Base-by-base conservation (phyloP, 2,888 invertebrate genomes). In the Lumbricus terrestris region DNA sequence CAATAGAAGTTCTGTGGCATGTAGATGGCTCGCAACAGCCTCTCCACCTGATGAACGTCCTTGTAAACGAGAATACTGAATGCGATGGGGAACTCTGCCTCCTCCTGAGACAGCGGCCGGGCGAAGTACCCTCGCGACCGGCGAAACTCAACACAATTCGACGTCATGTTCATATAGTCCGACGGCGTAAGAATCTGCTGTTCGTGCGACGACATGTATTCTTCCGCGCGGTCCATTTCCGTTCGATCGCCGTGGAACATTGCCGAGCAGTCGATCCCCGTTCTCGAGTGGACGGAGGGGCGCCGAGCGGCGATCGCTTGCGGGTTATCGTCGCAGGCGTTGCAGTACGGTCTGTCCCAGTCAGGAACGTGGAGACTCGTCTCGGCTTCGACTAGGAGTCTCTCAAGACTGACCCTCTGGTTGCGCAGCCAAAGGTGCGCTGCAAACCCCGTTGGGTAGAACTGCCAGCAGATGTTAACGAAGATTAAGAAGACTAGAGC, bases 1-100 rank as follows among this genome's bases (percentile, higher is more conserved):
- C 94, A 94, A 91, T 94, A 94, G n/a, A 92, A 90, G 91, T 94
- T 94, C 33, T 93, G 93, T 0, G 94, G 94, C 90, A 92, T 91
- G 89, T 94, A 94, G 35, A 94, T 93, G 15, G 93, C 93, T 16
- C 93, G 91, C 38, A 94, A 91, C 18, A 94, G 92, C 34, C 93
- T 91, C 89, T 93, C 94, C 2, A 93, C 92, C 91, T 94, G 94
- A 54, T 93, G 92, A 0, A 93, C 92, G 37, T 94, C 93, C 89
- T 93, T 92, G 89, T 94, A 93, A 33, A 93, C 90, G 5, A 94
- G 89, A 69, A 94, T 93, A 90, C 93, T 93, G 91, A 92, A 94
- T 0, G 94, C 94, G 0, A 94, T 92, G 0, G 94, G 93, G 91
- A 94, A 94, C 6, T 92, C 91, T 33, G 90, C 47, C 91, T 93